Percentiles rank a stretch among this genome's conserved stretches.
Evolutionary conservation across 1,140 invertebrate genomes (phyloP).

Genomic region (Gonatopus flavifemur): DNA sequence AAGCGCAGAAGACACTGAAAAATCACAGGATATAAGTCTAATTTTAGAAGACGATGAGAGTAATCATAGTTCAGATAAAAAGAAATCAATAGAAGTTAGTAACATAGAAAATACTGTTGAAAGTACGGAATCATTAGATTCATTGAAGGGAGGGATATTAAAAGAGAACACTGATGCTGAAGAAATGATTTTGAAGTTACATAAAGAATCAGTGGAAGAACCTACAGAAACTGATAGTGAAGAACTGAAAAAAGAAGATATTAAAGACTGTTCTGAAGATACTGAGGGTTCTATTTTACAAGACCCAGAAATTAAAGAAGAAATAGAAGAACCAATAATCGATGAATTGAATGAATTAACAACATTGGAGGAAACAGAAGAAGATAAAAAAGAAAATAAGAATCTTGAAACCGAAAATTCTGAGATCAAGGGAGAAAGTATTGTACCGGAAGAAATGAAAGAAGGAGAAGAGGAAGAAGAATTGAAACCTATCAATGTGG

Average conservation of each 20-base stretch:
- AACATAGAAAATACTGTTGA: slow-evolving; percentile 26
- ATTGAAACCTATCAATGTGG: slow-evolving; percentile 8
- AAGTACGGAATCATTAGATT: slow-evolving; percentile 27
- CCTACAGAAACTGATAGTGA: slow-evolving; percentile 17
- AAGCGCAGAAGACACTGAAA: slow-evolving; percentile 35
- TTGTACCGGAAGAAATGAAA: slow-evolving; percentile 5
- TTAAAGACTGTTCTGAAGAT: slow-evolving; percentile 26
- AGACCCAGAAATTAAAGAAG: slow-evolving; percentile 26
- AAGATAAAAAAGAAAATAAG: slow-evolving; percentile 3
- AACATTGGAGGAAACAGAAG: slow-evolving; percentile 7
- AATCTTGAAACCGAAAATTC: background rate
- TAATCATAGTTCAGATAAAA: slow-evolving; percentile 27
- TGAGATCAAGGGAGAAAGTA: slow-evolving; percentile 7
- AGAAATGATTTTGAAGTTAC: slow-evolving; percentile 19
- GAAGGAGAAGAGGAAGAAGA: slow-evolving; percentile 6
- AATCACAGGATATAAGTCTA: slow-evolving; percentile 41
- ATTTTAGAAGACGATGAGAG: slow-evolving; percentile 41
- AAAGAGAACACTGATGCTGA: slow-evolving; percentile 23
- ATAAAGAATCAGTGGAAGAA: slow-evolving; percentile 21
- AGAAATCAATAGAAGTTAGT: slow-evolving; percentile 23
- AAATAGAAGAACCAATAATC: slow-evolving; percentile 10
- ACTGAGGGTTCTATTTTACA: slow-evolving; percentile 19
- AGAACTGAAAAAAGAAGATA: slow-evolving; percentile 25
- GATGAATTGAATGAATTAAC: no score
- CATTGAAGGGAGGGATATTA: slow-evolving; percentile 25